These are phyloP conservation scores for Calephelis nemesis DNA, from an alignment of 1,140 invertebrate genomes.

Conservation along the genomic window DNA sequence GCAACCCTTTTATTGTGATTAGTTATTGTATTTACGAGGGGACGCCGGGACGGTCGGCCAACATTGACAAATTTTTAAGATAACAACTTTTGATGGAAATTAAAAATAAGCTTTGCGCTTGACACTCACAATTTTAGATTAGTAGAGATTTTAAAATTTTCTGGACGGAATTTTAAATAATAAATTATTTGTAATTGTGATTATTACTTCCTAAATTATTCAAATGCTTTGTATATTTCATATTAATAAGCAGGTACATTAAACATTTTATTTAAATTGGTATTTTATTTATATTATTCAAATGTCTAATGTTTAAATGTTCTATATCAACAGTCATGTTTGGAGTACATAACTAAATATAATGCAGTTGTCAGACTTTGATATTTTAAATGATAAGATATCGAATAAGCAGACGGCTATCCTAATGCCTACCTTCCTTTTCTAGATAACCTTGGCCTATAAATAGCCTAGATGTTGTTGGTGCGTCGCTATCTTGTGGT, in stretches of 20 bases:
- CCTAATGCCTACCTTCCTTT: no score
- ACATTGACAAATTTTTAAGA: conserved; percentile 48
- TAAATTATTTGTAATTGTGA: conserved; percentile 33
- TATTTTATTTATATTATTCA: no score
- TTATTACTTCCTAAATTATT: conserved; percentile 1
- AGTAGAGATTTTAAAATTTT: conserved; percentile 34
- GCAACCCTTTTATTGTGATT: conserved; percentile 76
- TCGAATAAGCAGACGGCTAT: no score
- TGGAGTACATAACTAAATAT: no score
- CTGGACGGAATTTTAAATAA: conserved; percentile 38
- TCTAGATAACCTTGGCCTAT: no score
- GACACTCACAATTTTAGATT: conserved; percentile 17
- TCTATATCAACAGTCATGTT: no score
- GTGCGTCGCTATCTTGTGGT: no score
- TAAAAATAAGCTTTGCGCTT: conserved; percentile 41
- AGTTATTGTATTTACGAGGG: conserved; percentile 67
- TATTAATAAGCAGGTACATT: background rate
- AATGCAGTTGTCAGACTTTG: no score
- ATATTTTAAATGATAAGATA: no score
- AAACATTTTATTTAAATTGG: no score
- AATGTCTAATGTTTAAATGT: no score
- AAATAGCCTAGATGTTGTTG: no score
- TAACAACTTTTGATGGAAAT: conserved; percentile 51
- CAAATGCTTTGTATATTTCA: background rate
- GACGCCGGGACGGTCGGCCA: conserved; percentile 25